Base-by-base conservation (phyloP, 1,140 invertebrate genomes). In the Drosophila biarmipes region DNA sequence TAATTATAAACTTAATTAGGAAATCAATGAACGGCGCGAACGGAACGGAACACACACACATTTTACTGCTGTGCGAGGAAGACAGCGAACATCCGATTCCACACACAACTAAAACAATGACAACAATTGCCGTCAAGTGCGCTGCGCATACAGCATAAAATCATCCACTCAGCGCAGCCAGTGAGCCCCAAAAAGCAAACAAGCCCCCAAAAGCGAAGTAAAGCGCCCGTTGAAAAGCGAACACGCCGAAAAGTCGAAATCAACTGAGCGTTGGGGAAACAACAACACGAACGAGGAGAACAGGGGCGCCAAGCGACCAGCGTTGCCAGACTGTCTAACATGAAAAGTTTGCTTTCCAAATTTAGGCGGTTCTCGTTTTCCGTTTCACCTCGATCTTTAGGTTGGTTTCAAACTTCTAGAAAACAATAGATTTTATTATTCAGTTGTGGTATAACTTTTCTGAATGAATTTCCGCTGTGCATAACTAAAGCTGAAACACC, bases 1-100 rank as follows among this genome's bases (percentile, higher is more conserved):
- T 91, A 91, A 91, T 91, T 91, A 91, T 91, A 91, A 91, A 91
- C 90, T 91, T 91, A 91, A 91, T 91, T 91, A 91, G 90, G 90
- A 91, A 91, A 91, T 87, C 87, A 91, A 87, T 79, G 86, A 90
- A 86, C 86, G 62, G 71, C 76, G 80, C 68, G 58, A 80, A 80
- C 71, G 58, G 55, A 80, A 80, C 80, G 63, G 84, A 87, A 72
- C 56, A 84, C 62, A 74, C 73, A 89, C 42, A 55, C 7, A 57
- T 57, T 58, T 59, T 62, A 58, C 51, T 53, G 58, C 81, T 82
- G 68, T 78, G 71, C 48, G 58, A 79, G 55, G 35, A 67, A 61
- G 68, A 63, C 6, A 31, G 21, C 14, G 45, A 66, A 57, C 43
- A 77, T 78, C 46, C 56, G 58, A 69, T 37, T 61, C 67, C 51